A percentile compares a stretch with the other conserved stretches of the same genome.
These are phyloP conservation scores for Nettapus auritus DNA, from an alignment of 2,113 vertebrate species.

Conservation along the genomic window DNA sequence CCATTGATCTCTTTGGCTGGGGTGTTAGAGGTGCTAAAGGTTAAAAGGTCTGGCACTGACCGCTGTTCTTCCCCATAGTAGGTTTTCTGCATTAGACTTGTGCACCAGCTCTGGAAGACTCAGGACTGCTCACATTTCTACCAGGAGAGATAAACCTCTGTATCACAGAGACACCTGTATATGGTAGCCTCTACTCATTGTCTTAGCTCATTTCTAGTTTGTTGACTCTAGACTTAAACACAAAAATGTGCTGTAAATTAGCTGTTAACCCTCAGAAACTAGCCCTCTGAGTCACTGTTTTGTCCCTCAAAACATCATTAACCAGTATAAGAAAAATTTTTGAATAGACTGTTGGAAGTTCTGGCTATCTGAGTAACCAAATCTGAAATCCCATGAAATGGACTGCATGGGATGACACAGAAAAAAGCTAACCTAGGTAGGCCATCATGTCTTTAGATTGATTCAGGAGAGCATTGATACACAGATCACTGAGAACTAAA, in stretches of 20 bases:
- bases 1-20: background rate
- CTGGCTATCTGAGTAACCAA: background rate
- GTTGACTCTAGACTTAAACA: background rate
- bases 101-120: background rate
- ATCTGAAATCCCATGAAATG: background rate
- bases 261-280: background rate
- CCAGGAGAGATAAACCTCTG: background rate
- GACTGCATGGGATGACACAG: background rate
- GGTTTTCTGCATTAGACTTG: background rate
- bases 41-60: background rate
- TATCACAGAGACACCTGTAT: background rate
- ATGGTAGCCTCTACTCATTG: background rate
- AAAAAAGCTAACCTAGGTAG: background rate
- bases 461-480: background rate
- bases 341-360: background rate
- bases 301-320: background rate
- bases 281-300: background rate
- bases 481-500: background rate
- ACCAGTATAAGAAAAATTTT: background rate
- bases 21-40: background rate
- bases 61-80: background rate
- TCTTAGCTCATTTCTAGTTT: background rate
- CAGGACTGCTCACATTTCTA: background rate
- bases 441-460: background rate
- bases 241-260: background rate